phyloP scores from a whole-genome alignment of 2,888 invertebrate genomes.

The Tenodera sinensis region DNA sequence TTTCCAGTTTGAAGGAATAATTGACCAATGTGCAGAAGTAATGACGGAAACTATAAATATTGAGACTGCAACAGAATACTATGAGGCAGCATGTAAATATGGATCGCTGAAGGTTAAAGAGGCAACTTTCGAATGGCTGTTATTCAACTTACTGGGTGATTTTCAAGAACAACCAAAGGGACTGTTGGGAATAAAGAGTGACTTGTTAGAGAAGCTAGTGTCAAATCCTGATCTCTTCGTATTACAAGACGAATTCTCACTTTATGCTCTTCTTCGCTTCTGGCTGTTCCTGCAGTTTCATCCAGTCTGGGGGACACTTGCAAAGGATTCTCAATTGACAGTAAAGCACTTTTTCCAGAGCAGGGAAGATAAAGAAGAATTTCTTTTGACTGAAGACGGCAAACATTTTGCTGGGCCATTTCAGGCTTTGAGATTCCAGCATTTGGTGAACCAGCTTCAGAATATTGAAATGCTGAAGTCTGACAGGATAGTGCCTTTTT shows the following conservation, averaged over 20 bases:
- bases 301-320: too few species aligned
- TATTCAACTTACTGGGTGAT: constrained; percentile 62
- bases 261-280: too few species aligned
- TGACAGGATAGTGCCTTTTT: constrained; percentile 66
- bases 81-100: constrained; percentile 64
- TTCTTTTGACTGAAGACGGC: constrained; percentile 58
- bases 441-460: constrained; percentile 65
- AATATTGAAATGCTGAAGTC: constrained; percentile 63
- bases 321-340: too few species aligned
- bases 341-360: too few species aligned
- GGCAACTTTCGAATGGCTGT: constrained; percentile 64
- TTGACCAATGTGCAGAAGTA: constrained; percentile 68
- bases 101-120: constrained; percentile 60
- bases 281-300: too few species aligned
- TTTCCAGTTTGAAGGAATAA: constrained; percentile 68
- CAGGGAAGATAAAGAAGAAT: constrained; percentile 45
- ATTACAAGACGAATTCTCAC: too few species aligned
- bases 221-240: too few species aligned
- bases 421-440: constrained; percentile 60
- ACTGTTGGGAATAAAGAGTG: constrained; percentile 53
- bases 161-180: constrained; percentile 54
- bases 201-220: too few species aligned
- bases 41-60: constrained; percentile 73
- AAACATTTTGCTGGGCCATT: constrained; percentile 59
- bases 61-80: constrained; percentile 64